A percentile compares a stretch with the other conserved stretches of the same genome.
Evolutionary conservation across 2,113 vertebrate genomes (phyloP).

Genomic region (Petrocephalus microphthalmus): DNA sequence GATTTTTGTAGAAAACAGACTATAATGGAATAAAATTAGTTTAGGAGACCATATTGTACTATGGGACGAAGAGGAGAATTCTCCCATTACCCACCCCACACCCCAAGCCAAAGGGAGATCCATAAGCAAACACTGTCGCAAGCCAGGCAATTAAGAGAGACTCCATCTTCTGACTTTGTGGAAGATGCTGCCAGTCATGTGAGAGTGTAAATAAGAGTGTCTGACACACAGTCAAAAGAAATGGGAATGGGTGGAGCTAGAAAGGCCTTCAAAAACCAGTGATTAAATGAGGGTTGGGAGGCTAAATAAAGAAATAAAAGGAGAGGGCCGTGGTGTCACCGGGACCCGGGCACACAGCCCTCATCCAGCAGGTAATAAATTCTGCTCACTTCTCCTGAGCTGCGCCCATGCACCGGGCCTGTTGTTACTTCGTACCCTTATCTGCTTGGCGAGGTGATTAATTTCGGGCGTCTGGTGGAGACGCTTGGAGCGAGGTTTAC

Average conservation of each 20-base stretch:
- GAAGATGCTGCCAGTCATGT: background rate
- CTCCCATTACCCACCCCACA: background rate
- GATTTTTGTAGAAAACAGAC: background rate
- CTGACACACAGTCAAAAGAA: background rate
- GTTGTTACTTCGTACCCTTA: constrained; percentile 60
- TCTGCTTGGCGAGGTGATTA: constrained; percentile 61
- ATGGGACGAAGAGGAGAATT: background rate
- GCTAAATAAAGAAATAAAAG: constrained; percentile 11
- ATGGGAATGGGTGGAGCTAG: background rate
- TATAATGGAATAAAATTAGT: background rate
- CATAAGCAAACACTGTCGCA: background rate
- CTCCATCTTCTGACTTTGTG: background rate
- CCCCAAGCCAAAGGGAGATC: background rate
- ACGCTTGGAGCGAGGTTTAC: constrained; percentile 57
- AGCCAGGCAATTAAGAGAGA: background rate
- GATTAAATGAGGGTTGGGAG: background rate
- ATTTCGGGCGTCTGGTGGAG: constrained; percentile 57
- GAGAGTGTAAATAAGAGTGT: background rate
- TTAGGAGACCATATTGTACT: background rate
- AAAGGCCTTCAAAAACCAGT: constrained; percentile 4
- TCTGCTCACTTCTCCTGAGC: constrained; percentile 30
- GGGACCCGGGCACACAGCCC: background rate
- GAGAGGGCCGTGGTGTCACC: background rate
- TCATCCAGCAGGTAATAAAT: constrained; percentile 27
- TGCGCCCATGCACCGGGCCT: constrained; percentile 38